Percentiles rank a stretch among this genome's conserved stretches.
Evolutionary conservation across 2,888 invertebrate species (phyloP).

Genomic region (Nomada fabriciana): DNA sequence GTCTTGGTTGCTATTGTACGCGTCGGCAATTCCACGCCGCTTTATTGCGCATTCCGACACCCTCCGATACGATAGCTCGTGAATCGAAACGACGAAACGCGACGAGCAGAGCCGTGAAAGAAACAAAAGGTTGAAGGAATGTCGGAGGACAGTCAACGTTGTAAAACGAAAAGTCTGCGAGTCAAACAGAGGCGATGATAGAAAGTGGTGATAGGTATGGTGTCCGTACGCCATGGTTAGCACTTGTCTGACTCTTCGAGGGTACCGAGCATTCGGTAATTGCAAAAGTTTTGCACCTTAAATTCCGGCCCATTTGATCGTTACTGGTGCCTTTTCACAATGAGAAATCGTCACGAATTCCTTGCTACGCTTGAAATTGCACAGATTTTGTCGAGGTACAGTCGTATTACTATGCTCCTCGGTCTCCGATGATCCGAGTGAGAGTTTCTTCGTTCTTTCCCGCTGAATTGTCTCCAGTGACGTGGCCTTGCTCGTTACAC

Average conservation of each 20-base stretch:
- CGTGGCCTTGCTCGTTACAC: slow-evolving; percentile 19
- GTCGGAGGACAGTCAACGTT: neutral
- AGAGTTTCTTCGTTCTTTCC: slow-evolving; percentile 4
- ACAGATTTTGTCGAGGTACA: slow-evolving; percentile 60
- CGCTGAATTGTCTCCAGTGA: slow-evolving; percentile 26
- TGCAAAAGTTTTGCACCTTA: slow-evolving; percentile 82
- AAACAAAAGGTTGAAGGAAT: slow-evolving; percentile 24
- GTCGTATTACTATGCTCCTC: slow-evolving; percentile 55
- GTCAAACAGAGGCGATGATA: neutral
- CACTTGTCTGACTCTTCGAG: slow-evolving; percentile 80
- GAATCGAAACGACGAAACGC: slow-evolving; percentile 13
- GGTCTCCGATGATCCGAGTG: slow-evolving; percentile 29
- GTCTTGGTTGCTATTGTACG: slow-evolving; percentile 57
- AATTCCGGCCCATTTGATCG: slow-evolving; percentile 71
- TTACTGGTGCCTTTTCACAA: slow-evolving; percentile 34
- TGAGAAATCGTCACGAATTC: slow-evolving; percentile 55
- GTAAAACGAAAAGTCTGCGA: neutral
- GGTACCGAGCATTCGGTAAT: slow-evolving; percentile 82
- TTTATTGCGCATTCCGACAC: slow-evolving; percentile 74
- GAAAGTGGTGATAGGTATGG: slow-evolving; percentile 4
- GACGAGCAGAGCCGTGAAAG: neutral
- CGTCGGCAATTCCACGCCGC: slow-evolving; percentile 53
- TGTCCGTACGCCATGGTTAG: slow-evolving; percentile 56
- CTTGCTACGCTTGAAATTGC: slow-evolving; percentile 61
- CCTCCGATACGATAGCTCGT: slow-evolving; percentile 35